A percentile compares a stretch with the other conserved stretches of the same genome.
Evolutionary conservation across 2,797 vertebrate species (phyloP).

Genomic region (Xerus rutilus): DNA sequence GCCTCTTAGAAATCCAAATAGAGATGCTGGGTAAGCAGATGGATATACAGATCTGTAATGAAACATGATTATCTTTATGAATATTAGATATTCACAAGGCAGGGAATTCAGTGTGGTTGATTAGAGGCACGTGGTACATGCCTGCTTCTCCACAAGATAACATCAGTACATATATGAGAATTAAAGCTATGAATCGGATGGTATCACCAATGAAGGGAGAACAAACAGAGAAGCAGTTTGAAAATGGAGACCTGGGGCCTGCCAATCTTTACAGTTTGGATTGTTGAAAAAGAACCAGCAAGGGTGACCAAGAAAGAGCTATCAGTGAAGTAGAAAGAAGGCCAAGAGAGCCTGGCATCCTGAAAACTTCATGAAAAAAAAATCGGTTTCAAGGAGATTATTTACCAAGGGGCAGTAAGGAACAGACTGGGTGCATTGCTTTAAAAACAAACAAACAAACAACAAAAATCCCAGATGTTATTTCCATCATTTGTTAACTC

Average conservation of each 20-base stretch:
- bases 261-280: background rate
- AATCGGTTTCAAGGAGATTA: conserved; percentile 9
- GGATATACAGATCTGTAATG: background rate
- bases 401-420: background rate
- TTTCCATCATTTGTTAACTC: background rate
- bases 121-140: too few species aligned
- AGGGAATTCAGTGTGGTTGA: too few species aligned
- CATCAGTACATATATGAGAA: background rate
- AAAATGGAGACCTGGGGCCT: background rate
- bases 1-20: background rate
- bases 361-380: background rate
- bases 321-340: background rate
- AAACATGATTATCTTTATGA: too few species aligned
- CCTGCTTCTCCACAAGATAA: too few species aligned
- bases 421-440: background rate
- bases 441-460: background rate
- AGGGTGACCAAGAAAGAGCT: background rate
- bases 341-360: background rate
- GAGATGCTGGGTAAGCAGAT: conserved; percentile 11
- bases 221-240: background rate
- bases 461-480: background rate
- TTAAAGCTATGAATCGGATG: background rate
- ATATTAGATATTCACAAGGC: too few species aligned
- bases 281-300: conserved; percentile 13
- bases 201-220: background rate